Evolutionary conservation across 2,888 invertebrate genomes (phyloP), one percentile per base, ranked within the genome.

Genomic region (Hyposoter dolosus): DNA sequence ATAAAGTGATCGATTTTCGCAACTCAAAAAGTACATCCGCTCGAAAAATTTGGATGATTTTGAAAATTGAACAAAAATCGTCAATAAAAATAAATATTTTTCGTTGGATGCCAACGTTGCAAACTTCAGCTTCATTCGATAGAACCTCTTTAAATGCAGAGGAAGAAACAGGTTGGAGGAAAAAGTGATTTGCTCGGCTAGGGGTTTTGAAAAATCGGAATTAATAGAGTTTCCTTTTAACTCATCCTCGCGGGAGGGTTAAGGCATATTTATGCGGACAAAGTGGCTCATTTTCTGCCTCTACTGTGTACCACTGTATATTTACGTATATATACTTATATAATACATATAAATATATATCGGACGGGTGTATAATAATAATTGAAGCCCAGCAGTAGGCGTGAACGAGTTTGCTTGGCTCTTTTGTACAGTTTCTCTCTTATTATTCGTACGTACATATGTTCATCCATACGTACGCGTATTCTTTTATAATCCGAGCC

Each of bases 401-500:
- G 85, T 85, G 85, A 85, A 85, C 85, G 71, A 82, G 76, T 82
- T 79, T 69, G 45, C 85, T 83, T 83, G 79, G 69, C 71, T 71
- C 85, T 82, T 79, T 80, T 53, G 66, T 71, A 65, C 76, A 69
- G 17, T 72, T 40, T 71, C 74, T 17, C 68, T 63, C 23, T 35
- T 23, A n/a, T 45, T 79, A 56, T 23, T 66, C 74, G 50, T 60
- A 28, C 63, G 2, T 76, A 76, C 63, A 28, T 40, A 50, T 63
- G 40, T 66, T 15, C 12, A 65, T 17, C 19, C 79, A 63, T 75
- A 68, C 63, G 66, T 71, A 66, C 72, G 74, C 56, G 65, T 72
- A 66, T 56, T 74, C 82, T 82, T 66, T 82, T 75, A 79, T 85
- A 80, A 85, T 85, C 76, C 82, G 28, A 72, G 76, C 80, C 79